phyloP scores from a whole-genome alignment of 2,113 vertebrate species.

The Saccopteryx leptura region DNA sequence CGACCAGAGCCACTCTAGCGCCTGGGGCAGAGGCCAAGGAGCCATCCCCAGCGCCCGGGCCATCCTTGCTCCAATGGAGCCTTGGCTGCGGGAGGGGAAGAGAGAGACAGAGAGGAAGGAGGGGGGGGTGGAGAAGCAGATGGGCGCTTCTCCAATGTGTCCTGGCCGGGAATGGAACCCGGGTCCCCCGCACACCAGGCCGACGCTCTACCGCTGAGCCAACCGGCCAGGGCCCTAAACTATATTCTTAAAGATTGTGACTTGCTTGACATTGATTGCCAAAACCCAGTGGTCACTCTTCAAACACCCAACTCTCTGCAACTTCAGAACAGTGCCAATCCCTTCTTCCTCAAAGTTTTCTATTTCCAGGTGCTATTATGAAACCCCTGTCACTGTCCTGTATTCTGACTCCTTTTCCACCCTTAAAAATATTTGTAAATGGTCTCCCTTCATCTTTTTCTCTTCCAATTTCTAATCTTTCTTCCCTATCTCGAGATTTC shows the following conservation, averaged over 20 bases:
- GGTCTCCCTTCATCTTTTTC: neutral
- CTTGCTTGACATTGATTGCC: neutral
- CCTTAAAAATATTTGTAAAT: neutral
- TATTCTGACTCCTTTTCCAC: neutral
- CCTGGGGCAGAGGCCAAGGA: too few relatives aligned
- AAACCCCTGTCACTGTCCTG: neutral
- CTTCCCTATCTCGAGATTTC: neutral
- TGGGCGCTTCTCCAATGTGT: too few relatives aligned
- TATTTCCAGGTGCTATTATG: neutral
- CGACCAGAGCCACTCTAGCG: too few relatives aligned
- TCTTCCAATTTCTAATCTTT: neutral
- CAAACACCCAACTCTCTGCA: neutral
- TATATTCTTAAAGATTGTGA: neutral
- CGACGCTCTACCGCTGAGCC: too few relatives aligned
- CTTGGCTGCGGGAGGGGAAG: too few relatives aligned
- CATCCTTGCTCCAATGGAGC: too few relatives aligned
- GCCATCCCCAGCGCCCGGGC: too few relatives aligned
- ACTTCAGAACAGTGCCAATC: neutral
- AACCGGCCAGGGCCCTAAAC: too few relatives aligned
- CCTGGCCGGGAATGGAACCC: too few relatives aligned
- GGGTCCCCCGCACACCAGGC: too few relatives aligned
- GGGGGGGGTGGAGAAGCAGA: too few relatives aligned
- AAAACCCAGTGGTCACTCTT: neutral
- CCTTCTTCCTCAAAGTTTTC: neutral
- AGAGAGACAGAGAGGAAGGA: too few relatives aligned